Evolutionary conservation across 1,140 invertebrate species (phyloP).

Genomic region (Drosophila ohnishii): DNA sequence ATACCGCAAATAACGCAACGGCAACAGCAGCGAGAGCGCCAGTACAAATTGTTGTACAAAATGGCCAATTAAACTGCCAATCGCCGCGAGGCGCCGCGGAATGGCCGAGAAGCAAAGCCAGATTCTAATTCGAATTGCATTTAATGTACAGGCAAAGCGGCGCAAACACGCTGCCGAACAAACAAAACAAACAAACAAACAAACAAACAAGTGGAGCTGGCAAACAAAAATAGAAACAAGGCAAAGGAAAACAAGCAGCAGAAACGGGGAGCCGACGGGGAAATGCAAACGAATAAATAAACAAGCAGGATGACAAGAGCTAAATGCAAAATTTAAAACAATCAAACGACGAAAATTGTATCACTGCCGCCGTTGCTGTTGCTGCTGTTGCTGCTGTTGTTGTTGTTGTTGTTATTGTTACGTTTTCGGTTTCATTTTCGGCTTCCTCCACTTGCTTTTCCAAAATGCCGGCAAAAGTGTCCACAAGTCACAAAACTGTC

Average conservation of each 20-base stretch:
- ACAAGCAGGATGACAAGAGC: slow-evolving; percentile 27
- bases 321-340: slow-evolving; percentile 55
- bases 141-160: slow-evolving; percentile 26
- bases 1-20: slow-evolving; percentile 26
- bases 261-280: background rate
- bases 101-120: slow-evolving; percentile 17
- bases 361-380: background rate
- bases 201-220: slow-evolving; percentile 2
- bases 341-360: slow-evolving; percentile 36
- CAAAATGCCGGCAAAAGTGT: slow-evolving; percentile 30
- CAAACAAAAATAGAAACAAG: slow-evolving; percentile 16
- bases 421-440: slow-evolving; percentile 5
- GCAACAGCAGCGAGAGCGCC: background rate
- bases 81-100: slow-evolving; percentile 36
- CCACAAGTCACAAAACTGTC: slow-evolving; percentile 40
- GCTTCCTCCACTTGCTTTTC: slow-evolving; percentile 13
- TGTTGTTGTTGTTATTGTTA: slow-evolving; percentile 22
- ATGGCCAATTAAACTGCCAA: slow-evolving; percentile 54
- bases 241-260: background rate
- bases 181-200: slow-evolving; percentile 38
- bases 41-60: slow-evolving; percentile 44
- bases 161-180: slow-evolving; percentile 29
- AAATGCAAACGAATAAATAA: slow-evolving; percentile 39
- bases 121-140: slow-evolving; percentile 55
- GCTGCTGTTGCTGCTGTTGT: too few relatives aligned